Conservation (phyloP, 2,113 vertebrate species). For the Percopsis transmontana region DNA sequence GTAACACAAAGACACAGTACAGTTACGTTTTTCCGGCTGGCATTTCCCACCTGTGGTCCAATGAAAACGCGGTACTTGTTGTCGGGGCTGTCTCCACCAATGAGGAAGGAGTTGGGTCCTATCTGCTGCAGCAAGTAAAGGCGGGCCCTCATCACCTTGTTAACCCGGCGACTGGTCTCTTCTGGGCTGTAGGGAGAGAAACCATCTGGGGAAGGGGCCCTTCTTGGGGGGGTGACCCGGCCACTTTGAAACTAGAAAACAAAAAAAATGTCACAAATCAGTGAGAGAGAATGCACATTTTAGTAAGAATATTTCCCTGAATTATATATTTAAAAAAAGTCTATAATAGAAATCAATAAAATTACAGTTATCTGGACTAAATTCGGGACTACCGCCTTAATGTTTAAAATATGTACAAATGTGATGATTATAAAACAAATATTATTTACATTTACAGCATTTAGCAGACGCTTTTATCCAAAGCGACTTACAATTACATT, state of each 20-base stretch:
- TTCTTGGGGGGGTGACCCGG: constrained; percentile 85
- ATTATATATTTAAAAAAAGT: background rate
- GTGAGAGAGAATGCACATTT: background rate
- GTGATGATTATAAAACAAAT: too few relatives aligned
- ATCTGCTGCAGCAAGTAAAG: constrained; percentile 89
- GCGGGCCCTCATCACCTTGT: constrained; percentile 89
- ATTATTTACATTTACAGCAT: too few relatives aligned
- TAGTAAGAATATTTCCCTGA: background rate
- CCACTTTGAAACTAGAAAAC: constrained; percentile 85
- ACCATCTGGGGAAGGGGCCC: constrained; percentile 89
- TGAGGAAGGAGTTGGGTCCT: constrained; percentile 89
- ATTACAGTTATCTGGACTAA: background rate
- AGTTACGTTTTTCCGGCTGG: background rate
- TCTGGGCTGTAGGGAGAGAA: constrained; percentile 89
- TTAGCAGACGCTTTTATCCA: too few relatives aligned
- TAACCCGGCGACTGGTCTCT: constrained; percentile 87
- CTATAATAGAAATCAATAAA: background rate
- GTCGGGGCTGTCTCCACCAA: constrained; percentile 89
- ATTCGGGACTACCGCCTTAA: background rate
- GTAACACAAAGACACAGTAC: too few relatives aligned
- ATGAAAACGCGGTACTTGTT: constrained; percentile 93
- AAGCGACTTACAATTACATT: too few relatives aligned
- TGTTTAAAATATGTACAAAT: too few relatives aligned
- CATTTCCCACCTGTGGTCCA: constrained; percentile 83
- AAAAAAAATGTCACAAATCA: background rate